phyloP scores from a whole-genome alignment of 2,888 invertebrate genomes.

The Cantharis flavilabris region DNA sequence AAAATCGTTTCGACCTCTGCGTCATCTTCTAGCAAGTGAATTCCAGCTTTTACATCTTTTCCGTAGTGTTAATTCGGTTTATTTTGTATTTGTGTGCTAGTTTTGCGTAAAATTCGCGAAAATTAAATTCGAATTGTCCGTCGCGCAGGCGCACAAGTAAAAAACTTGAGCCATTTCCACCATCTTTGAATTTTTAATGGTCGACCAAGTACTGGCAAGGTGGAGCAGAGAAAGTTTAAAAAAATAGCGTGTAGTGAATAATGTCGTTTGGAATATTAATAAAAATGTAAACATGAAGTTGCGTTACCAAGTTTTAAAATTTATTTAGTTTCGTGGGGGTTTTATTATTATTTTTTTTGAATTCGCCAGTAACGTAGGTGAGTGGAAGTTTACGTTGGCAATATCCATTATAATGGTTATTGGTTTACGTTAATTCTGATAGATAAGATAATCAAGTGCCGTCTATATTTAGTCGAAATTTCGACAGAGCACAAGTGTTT shows the following conservation, averaged over 20 bases:
- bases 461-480: not conserved
- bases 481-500: not conserved
- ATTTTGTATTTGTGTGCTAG: not conserved
- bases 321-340: slow-evolving; percentile 15
- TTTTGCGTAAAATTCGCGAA: not conserved
- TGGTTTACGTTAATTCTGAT: slow-evolving; percentile 5
- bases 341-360: slow-evolving; percentile 7
- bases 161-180: slow-evolving; percentile 13
- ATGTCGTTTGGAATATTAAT: slow-evolving; percentile 9
- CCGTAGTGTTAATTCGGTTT: not conserved
- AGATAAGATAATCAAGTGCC: slow-evolving; percentile 18
- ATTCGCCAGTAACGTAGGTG: slow-evolving; percentile 19
- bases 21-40: not conserved
- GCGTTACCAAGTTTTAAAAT: slow-evolving; percentile 6
- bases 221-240: slow-evolving; percentile 30
- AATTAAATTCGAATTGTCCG: not conserved
- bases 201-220: slow-evolving; percentile 25
- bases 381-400: slow-evolving; percentile 28
- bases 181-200: slow-evolving; percentile 29
- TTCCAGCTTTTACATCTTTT: not conserved
- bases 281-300: slow-evolving; percentile 12
- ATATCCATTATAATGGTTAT: slow-evolving; percentile 9
- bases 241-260: slow-evolving; percentile 7
- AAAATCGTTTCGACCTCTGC: not conserved
- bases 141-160: not conserved